Evolutionary conservation across 2,113 vertebrate genomes (phyloP).

Genomic region (Paratilapia polleni): DNA sequence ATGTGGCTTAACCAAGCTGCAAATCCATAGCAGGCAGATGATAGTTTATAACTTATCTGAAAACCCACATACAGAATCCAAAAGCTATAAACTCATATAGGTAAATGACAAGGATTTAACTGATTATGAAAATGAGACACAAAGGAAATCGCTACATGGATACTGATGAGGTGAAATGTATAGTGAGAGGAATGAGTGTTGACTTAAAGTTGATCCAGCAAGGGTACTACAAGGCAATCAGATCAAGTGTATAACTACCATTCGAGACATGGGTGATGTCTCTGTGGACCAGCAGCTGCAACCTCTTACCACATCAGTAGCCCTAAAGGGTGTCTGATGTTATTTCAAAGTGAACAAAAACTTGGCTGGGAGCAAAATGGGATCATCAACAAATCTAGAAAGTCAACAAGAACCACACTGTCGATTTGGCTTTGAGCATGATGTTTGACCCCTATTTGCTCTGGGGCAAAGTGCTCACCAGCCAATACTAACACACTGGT

Average conservation of each 20-base stretch:
- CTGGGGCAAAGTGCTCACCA: conserved; percentile 11
- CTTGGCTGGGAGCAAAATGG: background rate
- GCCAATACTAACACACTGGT: conserved; percentile 1
- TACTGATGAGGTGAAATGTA: background rate
- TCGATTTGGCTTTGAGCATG: background rate
- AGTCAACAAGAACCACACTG: background rate
- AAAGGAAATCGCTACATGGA: background rate
- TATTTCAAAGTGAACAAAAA: background rate
- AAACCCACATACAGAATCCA: background rate
- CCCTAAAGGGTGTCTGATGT: background rate
- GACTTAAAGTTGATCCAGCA: background rate
- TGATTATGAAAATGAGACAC: background rate
- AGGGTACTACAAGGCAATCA: background rate
- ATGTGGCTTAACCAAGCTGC: background rate
- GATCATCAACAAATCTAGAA: background rate
- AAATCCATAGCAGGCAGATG: conserved; percentile 14
- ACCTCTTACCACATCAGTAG: background rate
- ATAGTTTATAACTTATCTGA: conserved; percentile 14
- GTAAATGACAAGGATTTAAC: conserved; percentile 4
- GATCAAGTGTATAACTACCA: background rate
- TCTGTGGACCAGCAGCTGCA: background rate
- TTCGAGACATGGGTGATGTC: background rate
- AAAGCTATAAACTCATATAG: background rate
- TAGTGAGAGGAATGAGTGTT: background rate
- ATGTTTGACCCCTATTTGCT: conserved; percentile 25